Percentiles rank a stretch among this genome's conserved stretches.
Evolutionary conservation across 1,140 invertebrate genomes (phyloP).

Genomic region (Copidosoma floridanum): DNA sequence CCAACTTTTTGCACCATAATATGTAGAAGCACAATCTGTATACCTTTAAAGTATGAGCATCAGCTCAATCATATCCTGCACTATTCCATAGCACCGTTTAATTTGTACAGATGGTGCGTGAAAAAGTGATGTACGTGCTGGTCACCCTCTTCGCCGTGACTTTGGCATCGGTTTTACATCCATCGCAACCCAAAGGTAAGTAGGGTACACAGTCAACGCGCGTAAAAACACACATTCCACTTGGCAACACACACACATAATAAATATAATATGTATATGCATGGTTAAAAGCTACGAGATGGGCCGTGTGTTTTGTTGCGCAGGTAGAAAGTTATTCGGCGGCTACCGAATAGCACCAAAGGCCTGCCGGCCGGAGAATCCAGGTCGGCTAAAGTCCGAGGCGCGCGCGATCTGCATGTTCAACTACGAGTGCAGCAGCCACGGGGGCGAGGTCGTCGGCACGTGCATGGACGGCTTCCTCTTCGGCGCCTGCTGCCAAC

Average conservation of each 20-base stretch:
- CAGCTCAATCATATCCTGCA: too few species aligned
- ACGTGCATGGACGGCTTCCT: constrained; percentile 90
- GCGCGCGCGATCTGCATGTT: constrained; percentile 89
- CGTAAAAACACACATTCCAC: background rate
- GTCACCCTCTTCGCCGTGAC: constrained; percentile 41
- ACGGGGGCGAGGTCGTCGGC: constrained; percentile 79
- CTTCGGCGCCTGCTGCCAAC: constrained; percentile 85
- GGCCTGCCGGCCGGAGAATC: constrained; percentile 65
- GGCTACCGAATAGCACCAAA: constrained; percentile 81
- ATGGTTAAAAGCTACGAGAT: background rate
- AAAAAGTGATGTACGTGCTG: constrained; percentile 41
- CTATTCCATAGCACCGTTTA: too few species aligned
- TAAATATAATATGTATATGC: background rate
- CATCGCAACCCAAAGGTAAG: constrained; percentile 35
- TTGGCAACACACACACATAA: background rate
- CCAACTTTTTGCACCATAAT: too few species aligned
- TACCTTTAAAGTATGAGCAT: too few species aligned
- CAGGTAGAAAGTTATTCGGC: constrained; percentile 76
- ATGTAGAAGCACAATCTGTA: too few species aligned
- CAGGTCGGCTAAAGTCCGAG: constrained; percentile 45
- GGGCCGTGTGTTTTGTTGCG: constrained; percentile 46
- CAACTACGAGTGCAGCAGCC: constrained; percentile 82
- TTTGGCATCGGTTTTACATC: constrained; percentile 38
- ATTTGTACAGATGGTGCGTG: constrained; percentile 47
- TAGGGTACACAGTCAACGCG: background rate